Conservation (phyloP, 2,797 vertebrate species). For the Rousettus madagascariensis region DNA sequence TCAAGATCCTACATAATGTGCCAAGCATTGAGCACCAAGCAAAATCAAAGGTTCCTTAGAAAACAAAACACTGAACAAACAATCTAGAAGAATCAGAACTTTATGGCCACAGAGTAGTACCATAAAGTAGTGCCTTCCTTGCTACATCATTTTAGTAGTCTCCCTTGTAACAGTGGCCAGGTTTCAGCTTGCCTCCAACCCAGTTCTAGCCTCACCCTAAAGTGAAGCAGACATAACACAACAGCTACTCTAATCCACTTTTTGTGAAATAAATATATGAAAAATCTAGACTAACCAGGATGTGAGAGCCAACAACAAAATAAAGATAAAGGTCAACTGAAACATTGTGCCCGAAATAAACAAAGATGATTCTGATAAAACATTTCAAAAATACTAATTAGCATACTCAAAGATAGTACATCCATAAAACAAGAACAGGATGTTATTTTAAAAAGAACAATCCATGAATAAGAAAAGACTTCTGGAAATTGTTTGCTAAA, state of each 20-base stretch:
- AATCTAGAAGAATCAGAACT: background rate
- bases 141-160: background rate
- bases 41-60: background rate
- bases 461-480: background rate
- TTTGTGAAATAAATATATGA: background rate
- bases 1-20: background rate
- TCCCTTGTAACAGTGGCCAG: background rate
- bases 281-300: background rate
- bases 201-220: background rate
- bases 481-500: background rate
- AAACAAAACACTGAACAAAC: background rate
- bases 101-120: background rate
- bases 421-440: background rate
- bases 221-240: background rate
- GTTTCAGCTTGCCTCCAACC: background rate
- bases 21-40: background rate
- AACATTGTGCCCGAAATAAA: background rate
- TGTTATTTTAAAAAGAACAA: background rate
- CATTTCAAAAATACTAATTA: conserved; percentile 14
- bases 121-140: background rate
- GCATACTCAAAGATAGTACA: background rate
- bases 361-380: background rate
- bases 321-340: background rate
- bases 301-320: background rate
- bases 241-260: background rate